Conservation (phyloP, 2,888 invertebrate species). For the Cerceris rybyensis region DNA sequence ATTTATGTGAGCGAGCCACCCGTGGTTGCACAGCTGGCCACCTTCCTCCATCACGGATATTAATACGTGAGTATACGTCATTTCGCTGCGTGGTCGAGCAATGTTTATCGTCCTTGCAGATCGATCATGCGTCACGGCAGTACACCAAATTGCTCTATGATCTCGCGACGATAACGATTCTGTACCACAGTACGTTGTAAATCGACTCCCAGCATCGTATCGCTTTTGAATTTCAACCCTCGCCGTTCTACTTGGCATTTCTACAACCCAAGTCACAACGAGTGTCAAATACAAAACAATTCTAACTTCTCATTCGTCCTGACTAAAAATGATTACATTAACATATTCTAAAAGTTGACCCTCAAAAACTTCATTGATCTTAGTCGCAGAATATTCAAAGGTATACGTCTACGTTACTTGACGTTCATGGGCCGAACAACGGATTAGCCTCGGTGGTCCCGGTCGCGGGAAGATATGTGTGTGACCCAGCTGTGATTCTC, state of each 20-base stretch:
- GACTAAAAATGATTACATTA: too few relatives aligned
- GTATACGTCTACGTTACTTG: conserved; percentile 47
- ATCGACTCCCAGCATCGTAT: too few relatives aligned
- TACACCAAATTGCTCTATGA: conserved; percentile 61
- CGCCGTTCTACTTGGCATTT: too few relatives aligned
- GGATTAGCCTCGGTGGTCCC: conserved; percentile 67
- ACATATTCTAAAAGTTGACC: background rate
- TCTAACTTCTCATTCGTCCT: too few relatives aligned
- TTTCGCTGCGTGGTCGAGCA: conserved; percentile 70
- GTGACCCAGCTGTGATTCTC: conserved; percentile 78
- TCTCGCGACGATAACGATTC: conserved; percentile 47
- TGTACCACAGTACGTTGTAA: background rate
- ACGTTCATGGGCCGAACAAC: conserved; percentile 33
- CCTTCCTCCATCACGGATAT: conserved; percentile 76
- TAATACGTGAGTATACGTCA: conserved; percentile 77
- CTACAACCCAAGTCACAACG: too few relatives aligned
- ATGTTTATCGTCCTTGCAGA: conserved; percentile 76
- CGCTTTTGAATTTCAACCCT: too few relatives aligned
- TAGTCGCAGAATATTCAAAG: conserved; percentile 36
- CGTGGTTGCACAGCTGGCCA: conserved; percentile 77
- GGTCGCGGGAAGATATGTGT: conserved; percentile 63
- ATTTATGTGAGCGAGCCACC: conserved; percentile 71
- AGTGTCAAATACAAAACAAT: too few relatives aligned
- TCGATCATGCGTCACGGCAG: conserved; percentile 70
- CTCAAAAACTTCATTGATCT: conserved; percentile 4